Evolutionary conservation across 2,888 invertebrate genomes (phyloP), one percentile per base, ranked within the genome.

Genomic region (Cosmia pyralina): DNA sequence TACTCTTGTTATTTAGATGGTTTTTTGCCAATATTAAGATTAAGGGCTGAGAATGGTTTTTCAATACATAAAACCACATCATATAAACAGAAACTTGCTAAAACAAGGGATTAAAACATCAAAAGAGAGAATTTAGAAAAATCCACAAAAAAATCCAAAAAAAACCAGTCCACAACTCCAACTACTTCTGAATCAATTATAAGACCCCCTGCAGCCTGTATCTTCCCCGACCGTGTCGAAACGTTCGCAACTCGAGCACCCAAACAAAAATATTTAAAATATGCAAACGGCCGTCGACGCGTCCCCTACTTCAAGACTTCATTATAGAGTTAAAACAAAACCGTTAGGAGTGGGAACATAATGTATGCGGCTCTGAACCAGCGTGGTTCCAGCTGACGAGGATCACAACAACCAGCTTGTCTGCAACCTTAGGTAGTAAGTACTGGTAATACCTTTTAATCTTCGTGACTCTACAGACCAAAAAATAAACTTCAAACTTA

Each of bases 231-330:
- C 17, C 69, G 53, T 59, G 69, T 58, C 58, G 19, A 67, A 69
- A 63, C 34, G 34, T 48, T 64, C 41, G 11, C 66, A 17, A 67
- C 34, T 87, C 87, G 75, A 84, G 87, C 87, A 88, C 86, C 89
- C 89, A 91, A 90, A 92, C 91, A 91, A 90, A 92, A 77, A 82
- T 77, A 59, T 81, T 77, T 77, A 60, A 84, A 92, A 92, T 91
- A 93, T 93, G 94, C 92, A 92, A 93, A 93, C 77, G 70, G 92
- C 91, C 92, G 92, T 93, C 92, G 93, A 93, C 94, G 92, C 91
- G 87, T 87, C 84, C 68, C 87, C 89, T 76, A 83, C 91, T 92
- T 91, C 92, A 93, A 93, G 90, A 92, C 92, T 92, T 93, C 93
- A 92, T 93, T 92, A 93, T 88, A 85, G 82, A 69, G 82, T 89